phyloP scores from a whole-genome alignment of 2,888 invertebrate genomes.

The Cyaniris semiargus region DNA sequence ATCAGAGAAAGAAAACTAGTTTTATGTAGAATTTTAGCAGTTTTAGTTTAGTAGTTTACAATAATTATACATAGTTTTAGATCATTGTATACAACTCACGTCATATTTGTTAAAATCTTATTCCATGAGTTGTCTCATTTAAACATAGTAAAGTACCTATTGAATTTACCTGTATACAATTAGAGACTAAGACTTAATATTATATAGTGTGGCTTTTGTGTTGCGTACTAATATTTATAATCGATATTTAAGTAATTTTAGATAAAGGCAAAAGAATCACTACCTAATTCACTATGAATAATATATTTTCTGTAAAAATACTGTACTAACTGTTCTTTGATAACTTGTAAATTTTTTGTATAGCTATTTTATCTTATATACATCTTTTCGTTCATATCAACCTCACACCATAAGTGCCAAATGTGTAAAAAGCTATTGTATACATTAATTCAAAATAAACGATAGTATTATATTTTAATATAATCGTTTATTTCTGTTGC shows the following conservation, averaged over 20 bases:
- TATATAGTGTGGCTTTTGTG: neutral
- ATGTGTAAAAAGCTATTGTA: neutral
- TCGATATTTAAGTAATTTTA: neutral
- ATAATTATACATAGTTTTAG: neutral
- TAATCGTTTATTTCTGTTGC: conserved; percentile 48
- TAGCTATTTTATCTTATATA: neutral
- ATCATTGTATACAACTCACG: neutral
- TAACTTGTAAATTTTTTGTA: neutral
- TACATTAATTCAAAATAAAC: neutral
- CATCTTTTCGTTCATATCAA: too few species aligned
- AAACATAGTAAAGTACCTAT: neutral
- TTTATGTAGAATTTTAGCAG: neutral
- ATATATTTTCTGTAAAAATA: neutral
- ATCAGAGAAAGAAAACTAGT: neutral
- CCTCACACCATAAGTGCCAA: neutral
- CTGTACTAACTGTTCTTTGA: neutral
- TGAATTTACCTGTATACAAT: neutral
- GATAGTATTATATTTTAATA: neutral
- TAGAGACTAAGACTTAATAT: neutral
- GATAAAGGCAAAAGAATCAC: neutral
- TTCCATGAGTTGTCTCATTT: neutral
- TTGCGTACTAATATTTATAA: neutral
- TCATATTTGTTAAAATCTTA: too few species aligned
- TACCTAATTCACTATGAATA: neutral
- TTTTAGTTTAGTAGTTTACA: neutral